Conservation (phyloP, 2,888 invertebrate species). For the Eupeodes latifasciatus region DNA sequence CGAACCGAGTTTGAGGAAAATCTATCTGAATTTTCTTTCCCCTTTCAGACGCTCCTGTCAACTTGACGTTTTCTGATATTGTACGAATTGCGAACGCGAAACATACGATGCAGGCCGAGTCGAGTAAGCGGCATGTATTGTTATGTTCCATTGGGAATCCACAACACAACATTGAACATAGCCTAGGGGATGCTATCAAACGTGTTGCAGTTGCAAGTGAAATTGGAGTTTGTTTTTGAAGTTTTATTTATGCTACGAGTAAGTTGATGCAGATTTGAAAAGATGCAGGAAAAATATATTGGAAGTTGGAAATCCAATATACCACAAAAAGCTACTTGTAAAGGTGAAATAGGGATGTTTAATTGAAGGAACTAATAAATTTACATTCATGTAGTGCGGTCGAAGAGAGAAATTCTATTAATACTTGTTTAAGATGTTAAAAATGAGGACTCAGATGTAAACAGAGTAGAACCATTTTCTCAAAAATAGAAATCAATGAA, state of each 20-base stretch:
- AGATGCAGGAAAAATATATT: too few relatives aligned
- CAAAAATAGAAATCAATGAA: too few relatives aligned
- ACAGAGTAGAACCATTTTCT: too few relatives aligned
- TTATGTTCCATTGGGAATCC: slow-evolving; percentile 7
- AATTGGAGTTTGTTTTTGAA: background rate
- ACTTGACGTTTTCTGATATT: background rate
- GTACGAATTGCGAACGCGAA: background rate
- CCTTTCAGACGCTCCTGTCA: slow-evolving; percentile 39
- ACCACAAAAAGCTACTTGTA: too few relatives aligned
- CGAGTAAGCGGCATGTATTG: slow-evolving; percentile 10
- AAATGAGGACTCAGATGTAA: too few relatives aligned
- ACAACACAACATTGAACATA: background rate
- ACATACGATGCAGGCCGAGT: background rate
- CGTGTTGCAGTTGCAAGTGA: slow-evolving; percentile 63
- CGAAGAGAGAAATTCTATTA: too few relatives aligned
- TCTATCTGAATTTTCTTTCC: slow-evolving; percentile 68
- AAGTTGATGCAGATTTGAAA: background rate
- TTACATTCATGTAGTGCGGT: too few relatives aligned
- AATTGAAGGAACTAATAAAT: too few relatives aligned
- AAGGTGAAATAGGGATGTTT: too few relatives aligned
- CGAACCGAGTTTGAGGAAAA: slow-evolving; percentile 42
- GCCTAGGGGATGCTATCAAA: slow-evolving; percentile 59
- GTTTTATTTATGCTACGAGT: background rate
- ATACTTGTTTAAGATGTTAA: too few relatives aligned
- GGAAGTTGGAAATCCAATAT: too few relatives aligned